A percentile compares a stretch with the other conserved stretches of the same genome.
Conservation (phyloP, 2,113 vertebrate genomes). For the Tragelaphus strepsiceros region DNA sequence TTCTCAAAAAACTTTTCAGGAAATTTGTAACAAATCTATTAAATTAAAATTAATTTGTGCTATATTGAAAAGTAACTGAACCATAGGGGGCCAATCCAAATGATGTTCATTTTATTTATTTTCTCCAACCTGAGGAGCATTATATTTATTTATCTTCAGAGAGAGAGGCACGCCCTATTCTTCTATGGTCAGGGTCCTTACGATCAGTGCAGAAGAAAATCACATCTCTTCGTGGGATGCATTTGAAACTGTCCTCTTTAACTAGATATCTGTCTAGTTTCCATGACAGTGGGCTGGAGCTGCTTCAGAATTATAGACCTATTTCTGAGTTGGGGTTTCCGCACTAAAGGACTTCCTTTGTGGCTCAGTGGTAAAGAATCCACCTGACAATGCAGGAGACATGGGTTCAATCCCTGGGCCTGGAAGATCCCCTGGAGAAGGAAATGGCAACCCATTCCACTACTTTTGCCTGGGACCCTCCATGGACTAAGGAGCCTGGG, state of each 20-base stretch:
- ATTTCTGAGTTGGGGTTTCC: neutral
- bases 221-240: neutral
- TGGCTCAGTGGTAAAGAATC: neutral
- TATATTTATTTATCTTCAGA: neutral
- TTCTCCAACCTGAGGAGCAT: neutral
- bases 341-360: neutral
- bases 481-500: neutral
- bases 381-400: neutral
- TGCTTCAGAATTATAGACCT: neutral
- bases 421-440: neutral
- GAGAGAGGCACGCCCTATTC: neutral
- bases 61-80: conserved; percentile 54
- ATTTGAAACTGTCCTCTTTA: neutral
- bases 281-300: neutral
- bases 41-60: conserved; percentile 65
- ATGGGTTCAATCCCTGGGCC: neutral
- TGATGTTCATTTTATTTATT: conserved; percentile 3
- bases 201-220: neutral
- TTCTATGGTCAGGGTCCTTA: neutral
- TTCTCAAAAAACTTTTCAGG: conserved; percentile 60
- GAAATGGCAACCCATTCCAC: neutral
- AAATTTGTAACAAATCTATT: conserved; percentile 66
- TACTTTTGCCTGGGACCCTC: neutral
- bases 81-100: neutral
- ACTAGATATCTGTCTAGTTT: neutral